A percentile compares a stretch with the other conserved stretches of the same genome.
These are phyloP conservation scores for Epizoanthus rinbou DNA, from an alignment of 92 coral and sea anemone genomes.

Conservation along the genomic window DNA sequence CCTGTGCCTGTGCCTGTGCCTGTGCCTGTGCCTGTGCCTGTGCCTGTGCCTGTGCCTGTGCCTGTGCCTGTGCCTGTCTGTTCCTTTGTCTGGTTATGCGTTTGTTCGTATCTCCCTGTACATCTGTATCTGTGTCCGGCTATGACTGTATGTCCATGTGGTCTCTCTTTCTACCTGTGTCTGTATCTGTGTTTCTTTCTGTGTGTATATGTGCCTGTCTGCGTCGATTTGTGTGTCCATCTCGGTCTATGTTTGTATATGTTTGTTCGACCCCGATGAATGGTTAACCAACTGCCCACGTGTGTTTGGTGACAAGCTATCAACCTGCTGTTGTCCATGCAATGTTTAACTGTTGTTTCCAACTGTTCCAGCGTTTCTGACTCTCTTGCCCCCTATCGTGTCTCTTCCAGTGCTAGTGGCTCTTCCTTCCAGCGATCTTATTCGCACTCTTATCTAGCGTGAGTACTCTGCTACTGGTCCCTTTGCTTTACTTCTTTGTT, in stretches of 20 bases:
- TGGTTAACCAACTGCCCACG: too few species aligned
- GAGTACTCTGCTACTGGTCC: constrained; percentile 33
- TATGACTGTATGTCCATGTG: neutral
- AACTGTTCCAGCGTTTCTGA: neutral
- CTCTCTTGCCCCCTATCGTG: constrained; percentile 10
- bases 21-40: too few species aligned
- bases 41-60: neutral
- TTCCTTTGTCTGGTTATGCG: neutral
- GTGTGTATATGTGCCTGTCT: neutral
- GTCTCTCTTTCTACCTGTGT: neutral
- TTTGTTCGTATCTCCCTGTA: neutral
- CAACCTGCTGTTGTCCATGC: too few species aligned
- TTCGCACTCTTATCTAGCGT: constrained; percentile 43
- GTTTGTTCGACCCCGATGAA: too few species aligned
- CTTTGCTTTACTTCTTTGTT: neutral
- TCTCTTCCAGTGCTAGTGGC: constrained; percentile 46
- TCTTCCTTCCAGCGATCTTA: constrained; percentile 47
- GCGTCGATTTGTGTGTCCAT: neutral
- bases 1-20: too few species aligned
- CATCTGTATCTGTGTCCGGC: neutral
- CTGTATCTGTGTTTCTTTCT: neutral
- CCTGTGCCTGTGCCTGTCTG: neutral
- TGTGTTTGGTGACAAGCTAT: too few species aligned
- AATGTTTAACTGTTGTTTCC: too few species aligned
- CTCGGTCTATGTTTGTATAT: too few species aligned